These are phyloP conservation scores for Aquatica leii DNA, from an alignment of 2,888 invertebrate genomes.

Conservation along the genomic window DNA sequence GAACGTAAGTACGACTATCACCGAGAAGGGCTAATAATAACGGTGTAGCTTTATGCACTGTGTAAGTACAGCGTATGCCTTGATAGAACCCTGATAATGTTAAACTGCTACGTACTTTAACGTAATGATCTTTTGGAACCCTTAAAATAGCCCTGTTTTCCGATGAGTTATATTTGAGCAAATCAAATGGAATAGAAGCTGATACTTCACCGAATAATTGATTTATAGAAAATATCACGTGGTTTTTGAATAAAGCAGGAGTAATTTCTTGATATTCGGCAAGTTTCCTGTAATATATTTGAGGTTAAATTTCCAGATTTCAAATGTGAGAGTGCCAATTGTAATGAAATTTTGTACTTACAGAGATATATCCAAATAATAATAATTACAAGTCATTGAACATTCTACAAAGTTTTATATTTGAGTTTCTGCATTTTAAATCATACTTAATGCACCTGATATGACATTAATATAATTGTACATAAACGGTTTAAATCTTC, in stretches of 20 bases:
- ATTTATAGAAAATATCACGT: conserved; percentile 64
- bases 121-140: conserved; percentile 63
- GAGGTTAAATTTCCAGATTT: conserved; percentile 31
- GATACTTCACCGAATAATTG: conserved; percentile 68
- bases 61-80: conserved; percentile 64
- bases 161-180: conserved; percentile 65
- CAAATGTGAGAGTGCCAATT: conserved; percentile 6
- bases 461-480: not conserved
- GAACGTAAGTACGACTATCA: conserved; percentile 56
- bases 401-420: not conserved
- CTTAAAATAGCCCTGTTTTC: conserved; percentile 65
- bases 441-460: not conserved
- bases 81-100: conserved; percentile 64
- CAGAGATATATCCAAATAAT: conserved; percentile 66
- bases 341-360: conserved; percentile 56
- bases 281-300: conserved; percentile 60
- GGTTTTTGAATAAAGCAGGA: conserved; percentile 65
- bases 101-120: conserved; percentile 67
- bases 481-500: too few species aligned
- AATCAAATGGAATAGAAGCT: conserved; percentile 63
- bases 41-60: conserved; percentile 63
- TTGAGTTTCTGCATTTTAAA: not conserved
- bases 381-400: conserved; percentile 56
- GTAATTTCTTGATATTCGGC: conserved; percentile 58
- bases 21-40: conserved; percentile 58